Conservation (phyloP, 2,113 vertebrate genomes). For the Hystrix cristata region DNA sequence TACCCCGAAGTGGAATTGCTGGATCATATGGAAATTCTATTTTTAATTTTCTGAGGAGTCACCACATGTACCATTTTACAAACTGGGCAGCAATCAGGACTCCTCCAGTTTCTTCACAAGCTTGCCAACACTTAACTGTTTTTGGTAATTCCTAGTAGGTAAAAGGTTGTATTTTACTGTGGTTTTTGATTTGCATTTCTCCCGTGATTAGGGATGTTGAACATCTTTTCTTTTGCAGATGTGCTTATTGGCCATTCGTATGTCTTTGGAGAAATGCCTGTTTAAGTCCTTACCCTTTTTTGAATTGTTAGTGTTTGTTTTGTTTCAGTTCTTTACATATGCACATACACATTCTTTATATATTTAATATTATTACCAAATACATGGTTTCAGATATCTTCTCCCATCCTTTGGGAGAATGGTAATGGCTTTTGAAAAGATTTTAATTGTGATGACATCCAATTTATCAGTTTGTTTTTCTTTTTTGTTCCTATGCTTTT, state of each 20-base stretch:
- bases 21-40: accelerated
- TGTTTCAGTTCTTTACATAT: background rate
- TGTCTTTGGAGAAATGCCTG: background rate
- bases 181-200: background rate
- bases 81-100: accelerated
- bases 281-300: background rate
- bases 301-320: background rate
- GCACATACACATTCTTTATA: background rate
- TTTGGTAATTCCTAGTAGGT: background rate
- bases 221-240: background rate
- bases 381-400: background rate
- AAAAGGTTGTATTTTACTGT: background rate
- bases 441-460: background rate
- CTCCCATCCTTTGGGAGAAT: background rate
- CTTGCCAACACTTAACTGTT: background rate
- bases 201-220: no score
- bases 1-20: background rate
- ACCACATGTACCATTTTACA: accelerated
- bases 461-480: background rate
- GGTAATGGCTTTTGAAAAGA: background rate
- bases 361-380: background rate
- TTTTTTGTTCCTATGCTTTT: background rate
- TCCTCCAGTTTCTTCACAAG: background rate
- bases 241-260: background rate
- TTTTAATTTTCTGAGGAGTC: background rate